Evolutionary conservation across 2,888 invertebrate species (phyloP).

Genomic region (Baccha elongata): DNA sequence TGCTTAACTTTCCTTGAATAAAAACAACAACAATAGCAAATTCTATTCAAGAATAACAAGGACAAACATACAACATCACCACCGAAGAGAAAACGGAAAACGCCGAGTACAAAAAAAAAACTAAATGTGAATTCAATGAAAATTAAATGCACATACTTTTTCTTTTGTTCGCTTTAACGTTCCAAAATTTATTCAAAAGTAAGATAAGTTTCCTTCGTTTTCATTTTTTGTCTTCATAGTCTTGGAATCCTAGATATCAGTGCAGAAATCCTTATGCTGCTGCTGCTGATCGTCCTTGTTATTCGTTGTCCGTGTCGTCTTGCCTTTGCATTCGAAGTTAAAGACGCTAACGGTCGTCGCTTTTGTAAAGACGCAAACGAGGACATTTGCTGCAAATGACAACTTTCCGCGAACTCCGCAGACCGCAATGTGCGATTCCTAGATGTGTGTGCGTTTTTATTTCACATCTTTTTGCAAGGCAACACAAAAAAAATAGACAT

Average conservation of each 20-base stretch:
- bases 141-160: constrained; percentile 72
- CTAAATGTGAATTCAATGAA: constrained; percentile 70
- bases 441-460: constrained; percentile 52
- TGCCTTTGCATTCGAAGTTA: constrained; percentile 5
- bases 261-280: constrained; percentile 38
- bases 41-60: constrained; percentile 62
- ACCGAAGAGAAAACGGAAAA: background rate
- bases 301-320: constrained; percentile 8
- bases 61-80: constrained; percentile 40
- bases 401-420: constrained; percentile 49
- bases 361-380: constrained; percentile 63
- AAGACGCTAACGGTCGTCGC: constrained; percentile 40
- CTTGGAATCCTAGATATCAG: constrained; percentile 40
- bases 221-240: background rate
- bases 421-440: constrained; percentile 13
- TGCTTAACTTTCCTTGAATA: constrained; percentile 25
- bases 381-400: constrained; percentile 73
- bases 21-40: constrained; percentile 40
- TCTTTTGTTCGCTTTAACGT: constrained; percentile 73
- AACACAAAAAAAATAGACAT: background rate
- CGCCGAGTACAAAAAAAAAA: constrained; percentile 43
- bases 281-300: constrained; percentile 37
- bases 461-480: constrained; percentile 17
- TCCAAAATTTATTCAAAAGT: constrained; percentile 72
- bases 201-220: constrained; percentile 57